Evolutionary conservation across 2,888 invertebrate species (phyloP).

Genomic region (Dexiosoma caninum): DNA sequence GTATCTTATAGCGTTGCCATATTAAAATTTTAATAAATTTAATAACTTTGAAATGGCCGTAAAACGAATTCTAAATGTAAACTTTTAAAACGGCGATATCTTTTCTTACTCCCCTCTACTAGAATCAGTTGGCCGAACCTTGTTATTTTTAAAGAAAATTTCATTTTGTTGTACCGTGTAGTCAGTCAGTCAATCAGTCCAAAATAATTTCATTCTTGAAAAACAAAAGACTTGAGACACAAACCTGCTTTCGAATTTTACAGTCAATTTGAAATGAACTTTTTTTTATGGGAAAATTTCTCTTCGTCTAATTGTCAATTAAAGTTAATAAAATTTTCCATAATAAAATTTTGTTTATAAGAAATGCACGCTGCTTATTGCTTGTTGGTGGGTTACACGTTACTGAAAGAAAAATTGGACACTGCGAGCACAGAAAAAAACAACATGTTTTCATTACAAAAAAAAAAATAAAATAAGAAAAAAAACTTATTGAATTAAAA

Average conservation of each 20-base stretch:
- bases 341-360: conserved; percentile 38
- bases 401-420: conserved; percentile 19
- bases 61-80: no score
- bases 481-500: conserved; percentile 43
- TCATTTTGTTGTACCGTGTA: no score
- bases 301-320: conserved; percentile 52
- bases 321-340: conserved; percentile 43
- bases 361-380: conserved; percentile 15
- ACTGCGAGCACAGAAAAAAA: conserved; percentile 13
- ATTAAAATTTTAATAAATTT: no score
- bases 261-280: conserved; percentile 13
- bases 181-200: no score
- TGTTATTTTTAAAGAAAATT: no score
- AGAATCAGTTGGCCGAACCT: no score
- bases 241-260: conserved; percentile 37
- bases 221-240: conserved; percentile 53
- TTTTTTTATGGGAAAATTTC: conserved; percentile 47
- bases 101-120: no score
- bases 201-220: background rate
- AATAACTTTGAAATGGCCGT: no score
- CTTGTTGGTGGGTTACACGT: conserved; percentile 11
- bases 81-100: no score
- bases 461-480: conserved; percentile 30
- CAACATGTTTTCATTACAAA: conserved; percentile 21
- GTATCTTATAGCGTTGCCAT: no score